Evolutionary conservation across 2,797 vertebrate species (phyloP).

Genomic region (Anguilla marmorata): DNA sequence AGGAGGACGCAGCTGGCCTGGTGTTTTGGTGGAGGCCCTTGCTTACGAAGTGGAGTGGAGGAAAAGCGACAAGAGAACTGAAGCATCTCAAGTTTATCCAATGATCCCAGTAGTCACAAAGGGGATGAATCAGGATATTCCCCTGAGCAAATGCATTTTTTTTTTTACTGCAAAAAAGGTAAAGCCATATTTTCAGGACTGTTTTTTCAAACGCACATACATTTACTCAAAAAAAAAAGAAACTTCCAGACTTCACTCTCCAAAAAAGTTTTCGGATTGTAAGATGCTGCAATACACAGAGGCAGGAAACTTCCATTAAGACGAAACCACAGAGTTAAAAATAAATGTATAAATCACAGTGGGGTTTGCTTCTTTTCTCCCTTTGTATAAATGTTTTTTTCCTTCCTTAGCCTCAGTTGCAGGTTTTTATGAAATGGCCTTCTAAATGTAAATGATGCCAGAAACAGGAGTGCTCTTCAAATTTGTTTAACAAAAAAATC

Average conservation of each 20-base stretch:
- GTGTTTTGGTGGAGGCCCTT: neutral
- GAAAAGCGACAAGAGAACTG: neutral
- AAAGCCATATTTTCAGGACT: neutral
- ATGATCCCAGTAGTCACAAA: neutral
- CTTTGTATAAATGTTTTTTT: neutral
- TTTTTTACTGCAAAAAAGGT: neutral
- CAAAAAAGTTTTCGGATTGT: neutral
- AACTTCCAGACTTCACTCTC: neutral
- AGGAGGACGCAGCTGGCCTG: neutral
- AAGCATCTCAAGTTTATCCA: neutral
- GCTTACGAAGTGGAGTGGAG: neutral
- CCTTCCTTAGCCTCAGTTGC: neutral
- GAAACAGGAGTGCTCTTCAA: neutral
- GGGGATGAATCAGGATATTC: neutral
- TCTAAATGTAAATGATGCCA: constrained; percentile 8
- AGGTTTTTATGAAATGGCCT: neutral
- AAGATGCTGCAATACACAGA: neutral
- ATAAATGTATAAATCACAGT: constrained; percentile 11
- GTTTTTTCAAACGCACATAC: neutral
- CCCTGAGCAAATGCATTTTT: neutral
- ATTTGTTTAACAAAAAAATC: neutral
- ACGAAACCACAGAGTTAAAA: neutral
- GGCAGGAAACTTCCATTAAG: neutral
- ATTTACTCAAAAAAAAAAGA: neutral
- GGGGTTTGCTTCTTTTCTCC: neutral